Evolutionary conservation across 2,888 invertebrate genomes (phyloP).

Genomic region (Drosophila algonquin): DNA sequence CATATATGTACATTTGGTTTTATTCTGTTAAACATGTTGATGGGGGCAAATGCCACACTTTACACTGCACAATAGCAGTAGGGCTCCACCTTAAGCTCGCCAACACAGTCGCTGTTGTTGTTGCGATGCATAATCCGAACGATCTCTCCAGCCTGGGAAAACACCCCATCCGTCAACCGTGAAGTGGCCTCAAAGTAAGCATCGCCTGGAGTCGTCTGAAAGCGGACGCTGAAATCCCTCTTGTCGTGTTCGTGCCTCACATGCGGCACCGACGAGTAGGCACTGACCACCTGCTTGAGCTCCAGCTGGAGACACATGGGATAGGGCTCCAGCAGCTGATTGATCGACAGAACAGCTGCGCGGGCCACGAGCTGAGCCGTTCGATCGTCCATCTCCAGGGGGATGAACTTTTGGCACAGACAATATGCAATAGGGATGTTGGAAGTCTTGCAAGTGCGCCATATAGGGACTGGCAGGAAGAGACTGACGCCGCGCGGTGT

Average conservation of each 20-base stretch:
- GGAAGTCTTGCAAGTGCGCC: constrained; percentile 90
- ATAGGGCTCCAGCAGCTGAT: constrained; percentile 28
- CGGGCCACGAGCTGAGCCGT: constrained; percentile 7
- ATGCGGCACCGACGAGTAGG: constrained; percentile 6
- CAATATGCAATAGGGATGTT: constrained; percentile 92
- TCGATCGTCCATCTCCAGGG: not conserved
- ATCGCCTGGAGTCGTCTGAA: constrained; percentile 24
- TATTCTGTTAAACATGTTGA: too few relatives aligned
- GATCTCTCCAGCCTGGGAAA: constrained; percentile 20
- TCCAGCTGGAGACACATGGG: constrained; percentile 26
- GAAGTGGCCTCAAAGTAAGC: constrained; percentile 26
- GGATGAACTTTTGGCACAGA: constrained; percentile 87
- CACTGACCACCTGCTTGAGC: constrained; percentile 22
- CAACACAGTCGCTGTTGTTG: constrained; percentile 26
- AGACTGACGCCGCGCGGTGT: constrained; percentile 88
- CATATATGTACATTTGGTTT: too few relatives aligned
- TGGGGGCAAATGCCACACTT: too few relatives aligned
- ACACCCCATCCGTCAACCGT: not conserved
- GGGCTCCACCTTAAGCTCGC: constrained; percentile 15
- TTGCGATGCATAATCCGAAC: constrained; percentile 14
- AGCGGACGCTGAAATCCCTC: constrained; percentile 20
- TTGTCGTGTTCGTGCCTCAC: not conserved
- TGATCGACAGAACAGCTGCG: constrained; percentile 17
- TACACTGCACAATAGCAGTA: constrained; percentile 26
- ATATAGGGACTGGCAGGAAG: constrained; percentile 88